phyloP scores from a whole-genome alignment of 2,888 invertebrate species.

The Eupeodes latifasciatus region DNA sequence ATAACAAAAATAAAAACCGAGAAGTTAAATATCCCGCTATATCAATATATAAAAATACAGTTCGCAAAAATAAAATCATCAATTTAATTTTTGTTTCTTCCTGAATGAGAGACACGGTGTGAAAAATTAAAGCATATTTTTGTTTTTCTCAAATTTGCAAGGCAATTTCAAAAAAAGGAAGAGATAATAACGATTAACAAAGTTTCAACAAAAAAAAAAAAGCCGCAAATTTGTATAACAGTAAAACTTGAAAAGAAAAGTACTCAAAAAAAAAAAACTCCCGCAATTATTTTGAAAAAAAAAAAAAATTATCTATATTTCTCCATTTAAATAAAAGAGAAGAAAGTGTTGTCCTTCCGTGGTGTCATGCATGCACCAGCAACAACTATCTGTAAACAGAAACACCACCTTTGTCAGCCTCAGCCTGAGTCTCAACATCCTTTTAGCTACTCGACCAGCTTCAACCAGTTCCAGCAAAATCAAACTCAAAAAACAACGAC shows the following conservation, averaged over 20 bases:
- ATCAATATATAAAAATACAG: constrained; percentile 15
- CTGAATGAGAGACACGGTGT: constrained; percentile 16
- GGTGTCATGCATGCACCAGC: constrained; percentile 72
- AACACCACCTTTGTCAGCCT: constrained; percentile 50
- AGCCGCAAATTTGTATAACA: constrained; percentile 22
- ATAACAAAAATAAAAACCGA: not conserved
- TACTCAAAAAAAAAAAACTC: constrained; percentile 53
- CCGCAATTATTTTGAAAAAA: constrained; percentile 46
- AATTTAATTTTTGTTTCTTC: not conserved
- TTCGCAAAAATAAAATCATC: not conserved
- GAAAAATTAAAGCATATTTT: constrained; percentile 28
- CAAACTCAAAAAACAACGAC: constrained; percentile 16
- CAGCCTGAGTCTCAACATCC: constrained; percentile 7
- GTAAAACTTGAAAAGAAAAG: not conserved
- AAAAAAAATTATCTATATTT: not conserved
- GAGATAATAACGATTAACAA: not conserved
- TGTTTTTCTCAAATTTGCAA: not conserved
- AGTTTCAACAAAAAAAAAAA: constrained; percentile 29
- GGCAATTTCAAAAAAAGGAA: not conserved
- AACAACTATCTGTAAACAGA: constrained; percentile 63
- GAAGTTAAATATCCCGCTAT: not conserved
- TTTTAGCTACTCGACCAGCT: constrained; percentile 31
- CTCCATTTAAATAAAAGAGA: constrained; percentile 10
- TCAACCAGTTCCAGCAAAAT: too few relatives aligned
- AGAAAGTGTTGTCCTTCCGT: constrained; percentile 60